A percentile compares a stretch with the other conserved stretches of the same genome.
These are phyloP conservation scores for Argyrosomus japonicus DNA, from an alignment of 2,113 vertebrate genomes.

Conservation along the genomic window DNA sequence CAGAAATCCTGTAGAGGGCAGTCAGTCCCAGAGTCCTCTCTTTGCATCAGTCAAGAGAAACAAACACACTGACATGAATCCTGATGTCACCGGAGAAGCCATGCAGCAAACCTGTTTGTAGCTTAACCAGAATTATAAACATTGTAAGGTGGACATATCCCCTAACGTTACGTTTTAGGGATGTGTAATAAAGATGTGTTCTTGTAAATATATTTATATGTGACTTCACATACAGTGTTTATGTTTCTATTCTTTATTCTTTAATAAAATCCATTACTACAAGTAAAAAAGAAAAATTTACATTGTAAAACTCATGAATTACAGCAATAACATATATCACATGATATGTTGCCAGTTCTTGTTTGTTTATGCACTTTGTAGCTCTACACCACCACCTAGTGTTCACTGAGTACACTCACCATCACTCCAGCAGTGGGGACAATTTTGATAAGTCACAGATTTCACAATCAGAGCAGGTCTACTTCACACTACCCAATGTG, in stretches of 20 bases:
- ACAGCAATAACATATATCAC: not conserved
- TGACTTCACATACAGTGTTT: not conserved
- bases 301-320: not conserved
- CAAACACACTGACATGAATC: not conserved
- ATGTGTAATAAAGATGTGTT: not conserved
- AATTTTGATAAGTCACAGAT: not conserved
- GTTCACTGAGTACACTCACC: conserved; percentile 28
- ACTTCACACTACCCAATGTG: not conserved
- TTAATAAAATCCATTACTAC: not conserved
- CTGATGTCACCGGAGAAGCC: conserved; percentile 35
- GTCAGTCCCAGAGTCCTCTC: not conserved
- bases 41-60: conserved; percentile 24
- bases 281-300: not conserved
- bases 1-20: conserved; percentile 13
- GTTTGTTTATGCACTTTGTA: not conserved
- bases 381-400: conserved; percentile 64
- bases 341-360: not conserved
- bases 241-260: not conserved
- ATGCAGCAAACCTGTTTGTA: conserved; percentile 68
- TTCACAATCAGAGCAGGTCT: not conserved
- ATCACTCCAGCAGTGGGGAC: not conserved
- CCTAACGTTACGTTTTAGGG: not conserved
- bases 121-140: not conserved
- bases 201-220: conserved; percentile 61
- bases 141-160: not conserved